phyloP scores from a whole-genome alignment of 1,140 invertebrate species.

The Orchesella cincta region DNA sequence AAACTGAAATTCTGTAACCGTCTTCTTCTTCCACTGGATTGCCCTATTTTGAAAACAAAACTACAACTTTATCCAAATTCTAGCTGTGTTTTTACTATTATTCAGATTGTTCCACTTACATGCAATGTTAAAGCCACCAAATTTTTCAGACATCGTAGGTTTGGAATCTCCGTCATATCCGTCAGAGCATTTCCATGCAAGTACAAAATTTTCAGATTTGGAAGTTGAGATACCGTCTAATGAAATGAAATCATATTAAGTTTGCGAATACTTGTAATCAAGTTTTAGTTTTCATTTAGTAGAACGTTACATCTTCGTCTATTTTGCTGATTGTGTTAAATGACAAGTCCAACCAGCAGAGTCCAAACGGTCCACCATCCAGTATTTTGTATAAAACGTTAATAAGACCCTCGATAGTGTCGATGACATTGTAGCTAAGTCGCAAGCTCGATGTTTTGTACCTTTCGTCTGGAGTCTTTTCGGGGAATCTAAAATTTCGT shows the following conservation, averaged over 20 bases:
- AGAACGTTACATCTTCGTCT: slow-evolving; percentile 45
- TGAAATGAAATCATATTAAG: slow-evolving; percentile 9
- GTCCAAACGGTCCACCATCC: slow-evolving; percentile 46
- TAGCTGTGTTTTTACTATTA: not conserved
- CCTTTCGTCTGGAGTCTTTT: slow-evolving; percentile 45
- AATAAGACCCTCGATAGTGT: slow-evolving; percentile 40
- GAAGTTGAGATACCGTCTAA: slow-evolving; percentile 45
- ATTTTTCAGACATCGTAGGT: slow-evolving; percentile 22
- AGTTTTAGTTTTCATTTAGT: not conserved
- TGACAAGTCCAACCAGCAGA: slow-evolving; percentile 48
- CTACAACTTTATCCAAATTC: not conserved
- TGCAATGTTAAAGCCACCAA: slow-evolving; percentile 46
- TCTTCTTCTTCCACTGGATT: slow-evolving; percentile 50
- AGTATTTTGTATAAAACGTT: slow-evolving; percentile 47
- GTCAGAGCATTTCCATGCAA: slow-evolving; percentile 48
- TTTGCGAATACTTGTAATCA: not conserved
- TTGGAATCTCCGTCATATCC: slow-evolving; percentile 48
- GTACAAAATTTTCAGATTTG: slow-evolving; percentile 48
- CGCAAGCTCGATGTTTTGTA: slow-evolving; percentile 44
- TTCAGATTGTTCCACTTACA: slow-evolving; percentile 32
- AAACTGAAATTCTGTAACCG: slow-evolving; percentile 38
- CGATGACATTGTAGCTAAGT: slow-evolving; percentile 48
- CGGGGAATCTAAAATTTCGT: slow-evolving; percentile 36
- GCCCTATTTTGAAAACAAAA: slow-evolving; percentile 32
- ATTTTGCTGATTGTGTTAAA: slow-evolving; percentile 45